These are phyloP conservation scores for Pithys albifrons DNA, from an alignment of 2,113 vertebrate species.

Conservation along the genomic window DNA sequence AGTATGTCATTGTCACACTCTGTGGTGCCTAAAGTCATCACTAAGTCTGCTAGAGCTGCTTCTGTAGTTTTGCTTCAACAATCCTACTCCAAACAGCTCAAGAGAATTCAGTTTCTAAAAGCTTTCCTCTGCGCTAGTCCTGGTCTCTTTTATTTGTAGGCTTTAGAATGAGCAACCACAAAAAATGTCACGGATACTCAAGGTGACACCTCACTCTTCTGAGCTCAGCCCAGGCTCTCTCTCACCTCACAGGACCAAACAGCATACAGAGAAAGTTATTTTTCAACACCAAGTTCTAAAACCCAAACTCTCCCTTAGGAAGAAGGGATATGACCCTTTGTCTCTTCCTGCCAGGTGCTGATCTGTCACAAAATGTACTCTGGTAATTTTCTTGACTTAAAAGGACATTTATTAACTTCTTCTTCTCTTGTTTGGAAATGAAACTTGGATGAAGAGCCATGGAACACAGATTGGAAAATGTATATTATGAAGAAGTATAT, in stretches of 20 bases:
- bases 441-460: neutral
- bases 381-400: neutral
- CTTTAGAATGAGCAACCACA: neutral
- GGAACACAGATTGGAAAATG: neutral
- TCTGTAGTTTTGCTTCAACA: neutral
- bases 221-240: neutral
- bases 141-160: neutral
- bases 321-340: neutral
- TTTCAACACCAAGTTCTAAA: neutral
- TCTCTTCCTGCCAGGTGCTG: neutral
- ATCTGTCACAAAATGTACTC: neutral
- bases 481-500: neutral
- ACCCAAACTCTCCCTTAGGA: neutral
- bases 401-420: neutral
- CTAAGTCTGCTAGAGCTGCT: neutral
- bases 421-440: neutral
- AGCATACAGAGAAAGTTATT: neutral
- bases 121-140: neutral
- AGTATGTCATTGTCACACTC: fast-evolving
- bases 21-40: neutral
- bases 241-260: neutral
- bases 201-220: neutral
- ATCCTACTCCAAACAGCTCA: neutral
- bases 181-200: neutral
- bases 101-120: neutral